Conservation (phyloP, 2,797 vertebrate genomes). For the Neoniphon sammara region DNA sequence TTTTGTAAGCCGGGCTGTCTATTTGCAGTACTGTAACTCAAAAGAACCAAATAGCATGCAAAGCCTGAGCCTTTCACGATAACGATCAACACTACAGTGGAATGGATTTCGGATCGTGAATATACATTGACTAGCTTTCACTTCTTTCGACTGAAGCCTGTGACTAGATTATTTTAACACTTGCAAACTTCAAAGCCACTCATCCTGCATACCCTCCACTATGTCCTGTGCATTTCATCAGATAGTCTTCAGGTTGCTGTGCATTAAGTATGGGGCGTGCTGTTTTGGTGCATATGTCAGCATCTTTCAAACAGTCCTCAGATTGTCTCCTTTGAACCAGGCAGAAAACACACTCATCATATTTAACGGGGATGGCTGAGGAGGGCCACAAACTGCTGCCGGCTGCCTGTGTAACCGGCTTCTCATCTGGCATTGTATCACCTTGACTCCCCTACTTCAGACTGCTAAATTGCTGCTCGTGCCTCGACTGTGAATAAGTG, state of each 20-base stretch:
- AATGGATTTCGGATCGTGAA: constrained; percentile 54
- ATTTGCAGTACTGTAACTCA: constrained; percentile 52
- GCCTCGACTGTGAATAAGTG: constrained; percentile 43
- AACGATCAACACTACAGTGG: constrained; percentile 49
- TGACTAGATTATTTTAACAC: constrained; percentile 49
- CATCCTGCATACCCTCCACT: constrained; percentile 25
- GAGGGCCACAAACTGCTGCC: constrained; percentile 39
- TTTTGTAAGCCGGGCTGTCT: constrained; percentile 33
- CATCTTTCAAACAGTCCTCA: constrained; percentile 49
- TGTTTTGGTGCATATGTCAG: constrained; percentile 49
- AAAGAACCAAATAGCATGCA: constrained; percentile 34
- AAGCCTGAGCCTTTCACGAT: constrained; percentile 23
- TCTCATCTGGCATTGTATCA: constrained; percentile 57
- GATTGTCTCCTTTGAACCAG: constrained; percentile 57
- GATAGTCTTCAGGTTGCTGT: constrained; percentile 59
- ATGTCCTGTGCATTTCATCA: constrained; percentile 75
- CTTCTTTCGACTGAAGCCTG: constrained; percentile 34
- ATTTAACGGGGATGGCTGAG: constrained; percentile 18
- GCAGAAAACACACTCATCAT: constrained; percentile 49
- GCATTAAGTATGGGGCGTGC: constrained; percentile 39
- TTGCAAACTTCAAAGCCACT: constrained; percentile 52
- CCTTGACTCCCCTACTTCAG: constrained; percentile 54
- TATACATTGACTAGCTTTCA: constrained; percentile 44
- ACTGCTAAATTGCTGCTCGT: constrained; percentile 51
- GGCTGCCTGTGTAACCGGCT: constrained; percentile 44